Conservation (phyloP, 2,113 vertebrate genomes). For the Ptilorrhoa leucosticta region DNA sequence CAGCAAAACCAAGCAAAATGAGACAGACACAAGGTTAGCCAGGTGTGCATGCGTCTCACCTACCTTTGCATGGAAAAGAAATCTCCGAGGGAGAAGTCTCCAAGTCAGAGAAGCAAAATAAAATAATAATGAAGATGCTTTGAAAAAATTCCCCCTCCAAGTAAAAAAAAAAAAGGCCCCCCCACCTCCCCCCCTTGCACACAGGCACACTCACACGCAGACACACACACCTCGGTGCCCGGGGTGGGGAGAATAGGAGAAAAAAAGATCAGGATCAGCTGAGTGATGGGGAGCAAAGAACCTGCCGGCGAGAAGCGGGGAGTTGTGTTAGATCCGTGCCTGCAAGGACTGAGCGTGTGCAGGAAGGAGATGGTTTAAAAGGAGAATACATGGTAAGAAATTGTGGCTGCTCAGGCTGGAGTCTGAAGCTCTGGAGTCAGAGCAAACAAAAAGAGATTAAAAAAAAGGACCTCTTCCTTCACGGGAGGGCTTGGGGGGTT, state of each 20-base stretch:
- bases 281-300: constrained; percentile 62
- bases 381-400: constrained; percentile 61
- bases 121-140: constrained; percentile 36
- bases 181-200: neutral
- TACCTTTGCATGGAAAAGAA: constrained; percentile 72
- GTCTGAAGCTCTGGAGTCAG: neutral
- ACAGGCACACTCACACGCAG: constrained; percentile 1
- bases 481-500: neutral
- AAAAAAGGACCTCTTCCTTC: neutral
- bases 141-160: constrained; percentile 14
- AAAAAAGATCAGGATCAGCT: constrained; percentile 65
- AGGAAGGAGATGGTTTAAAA: constrained; percentile 52
- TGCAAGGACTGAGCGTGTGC: constrained; percentile 58
- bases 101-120: constrained; percentile 60
- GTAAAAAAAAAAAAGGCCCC: neutral
- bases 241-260: neutral
- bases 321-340: constrained; percentile 59
- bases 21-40: constrained; percentile 26
- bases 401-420: constrained; percentile 26
- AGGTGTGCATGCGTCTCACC: constrained; percentile 54
- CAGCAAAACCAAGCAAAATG: neutral
- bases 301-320: constrained; percentile 50
- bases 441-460: neutral
- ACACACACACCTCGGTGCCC: constrained; percentile 18
- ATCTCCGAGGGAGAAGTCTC: constrained; percentile 58